Percentiles rank a stretch among this genome's conserved stretches.
These are phyloP conservation scores for Erynnis tages DNA, from an alignment of 2,888 invertebrate species.

Conservation along the genomic window DNA sequence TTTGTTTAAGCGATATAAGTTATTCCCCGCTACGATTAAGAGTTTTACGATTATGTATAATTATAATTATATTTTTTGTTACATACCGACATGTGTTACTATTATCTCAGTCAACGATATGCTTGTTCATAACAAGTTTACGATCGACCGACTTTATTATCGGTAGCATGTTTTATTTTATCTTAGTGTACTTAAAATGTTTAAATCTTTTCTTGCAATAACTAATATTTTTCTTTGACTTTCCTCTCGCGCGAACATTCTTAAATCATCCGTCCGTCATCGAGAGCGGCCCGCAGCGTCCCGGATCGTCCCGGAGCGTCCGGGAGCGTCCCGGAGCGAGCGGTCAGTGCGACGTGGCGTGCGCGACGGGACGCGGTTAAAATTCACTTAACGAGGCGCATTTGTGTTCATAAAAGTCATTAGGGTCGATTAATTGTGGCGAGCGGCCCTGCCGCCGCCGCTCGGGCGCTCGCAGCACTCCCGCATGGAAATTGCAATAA, in stretches of 20 bases:
- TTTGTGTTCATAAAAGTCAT: constrained; percentile 4
- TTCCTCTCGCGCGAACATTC: no score
- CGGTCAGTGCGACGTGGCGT: neutral
- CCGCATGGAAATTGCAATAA: neutral
- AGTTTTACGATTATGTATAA: neutral
- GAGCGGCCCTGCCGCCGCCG: no score
- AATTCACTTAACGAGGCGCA: neutral
- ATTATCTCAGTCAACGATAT: constrained; percentile 13
- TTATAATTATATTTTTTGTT: constrained; percentile 6
- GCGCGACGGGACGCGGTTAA: neutral
- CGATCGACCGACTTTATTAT: constrained; percentile 12
- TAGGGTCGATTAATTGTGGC: constrained; percentile 5
- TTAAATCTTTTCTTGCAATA: constrained; percentile 1
- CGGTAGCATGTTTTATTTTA: constrained; percentile 1
- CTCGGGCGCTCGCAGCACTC: no score
- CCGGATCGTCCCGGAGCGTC: neutral
- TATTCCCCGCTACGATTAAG: constrained; percentile 3
- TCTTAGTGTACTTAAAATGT: constrained; percentile 9
- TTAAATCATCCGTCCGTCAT: neutral
- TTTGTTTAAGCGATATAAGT: neutral
- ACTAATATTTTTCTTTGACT: neutral
- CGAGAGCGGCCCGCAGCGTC: neutral
- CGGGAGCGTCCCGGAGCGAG: neutral
- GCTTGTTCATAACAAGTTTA: constrained; percentile 9
- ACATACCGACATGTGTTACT: constrained; percentile 10